Evolutionary conservation across 23 tunicate species (phyloP).

Genomic region (Botrylloides violaceus): DNA sequence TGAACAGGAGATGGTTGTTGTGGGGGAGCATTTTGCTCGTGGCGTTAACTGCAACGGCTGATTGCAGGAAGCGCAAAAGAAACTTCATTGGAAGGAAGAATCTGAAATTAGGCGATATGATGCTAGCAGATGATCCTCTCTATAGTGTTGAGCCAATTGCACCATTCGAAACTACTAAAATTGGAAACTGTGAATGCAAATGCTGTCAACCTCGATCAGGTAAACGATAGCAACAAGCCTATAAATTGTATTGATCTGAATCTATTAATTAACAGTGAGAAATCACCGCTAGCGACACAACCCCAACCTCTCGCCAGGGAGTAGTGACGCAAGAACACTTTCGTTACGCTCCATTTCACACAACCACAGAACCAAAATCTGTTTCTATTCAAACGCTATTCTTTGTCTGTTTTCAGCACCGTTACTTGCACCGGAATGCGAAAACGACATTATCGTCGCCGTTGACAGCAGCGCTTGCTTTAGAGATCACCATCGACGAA

Average conservation of each 20-base stretch:
- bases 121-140: slow-evolving; percentile 44
- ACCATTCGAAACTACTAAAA: slow-evolving; percentile 36
- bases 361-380: too few species aligned
- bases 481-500: slow-evolving; percentile 72
- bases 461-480: slow-evolving; percentile 88
- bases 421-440: slow-evolving; percentile 32
- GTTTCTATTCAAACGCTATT: too few species aligned
- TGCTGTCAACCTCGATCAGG: slow-evolving; percentile 55
- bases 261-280: too few species aligned
- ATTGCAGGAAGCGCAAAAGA: background rate
- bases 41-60: background rate
- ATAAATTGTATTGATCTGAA: too few species aligned
- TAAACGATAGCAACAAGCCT: too few species aligned
- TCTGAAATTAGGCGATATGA: slow-evolving; percentile 3
- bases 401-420: slow-evolving; percentile 20
- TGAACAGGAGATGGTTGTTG: background rate
- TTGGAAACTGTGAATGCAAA: slow-evolving; percentile 52
- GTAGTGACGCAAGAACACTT: too few species aligned
- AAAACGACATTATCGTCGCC: slow-evolving; percentile 71
- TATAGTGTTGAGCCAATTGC: slow-evolving; percentile 36
- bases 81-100: too few species aligned
- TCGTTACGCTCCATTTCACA: too few species aligned
- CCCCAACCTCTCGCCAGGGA: too few species aligned
- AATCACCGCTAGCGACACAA: too few species aligned
- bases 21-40: background rate